phyloP scores from a whole-genome alignment of 1,140 invertebrate species.

The Diabrotica virgifera region DNA sequence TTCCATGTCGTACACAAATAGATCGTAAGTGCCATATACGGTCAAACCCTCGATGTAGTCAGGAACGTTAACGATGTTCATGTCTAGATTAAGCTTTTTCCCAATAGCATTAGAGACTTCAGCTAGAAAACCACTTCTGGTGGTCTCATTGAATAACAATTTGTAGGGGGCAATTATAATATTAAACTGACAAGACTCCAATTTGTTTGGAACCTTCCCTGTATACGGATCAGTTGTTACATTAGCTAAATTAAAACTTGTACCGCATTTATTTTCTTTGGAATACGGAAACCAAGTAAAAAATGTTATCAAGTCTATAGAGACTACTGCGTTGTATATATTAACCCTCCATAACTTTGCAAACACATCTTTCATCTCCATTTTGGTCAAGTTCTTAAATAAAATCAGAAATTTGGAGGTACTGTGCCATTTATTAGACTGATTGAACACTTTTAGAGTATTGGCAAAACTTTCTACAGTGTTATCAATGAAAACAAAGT shows the following conservation, averaged over 20 bases:
- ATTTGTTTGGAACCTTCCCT: background rate
- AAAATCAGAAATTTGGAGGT: background rate
- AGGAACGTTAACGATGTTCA: background rate
- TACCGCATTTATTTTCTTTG: background rate
- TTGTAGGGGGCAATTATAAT: background rate
- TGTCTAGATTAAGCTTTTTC: background rate
- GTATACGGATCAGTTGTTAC: background rate
- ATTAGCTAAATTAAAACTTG: background rate
- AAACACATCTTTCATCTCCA: background rate
- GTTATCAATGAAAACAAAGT: background rate
- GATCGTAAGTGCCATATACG: background rate
- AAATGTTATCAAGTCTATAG: background rate
- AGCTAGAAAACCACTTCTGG: background rate
- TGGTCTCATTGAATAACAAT: background rate
- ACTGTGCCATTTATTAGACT: background rate
- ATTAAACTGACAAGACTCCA: background rate
- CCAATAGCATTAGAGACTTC: background rate
- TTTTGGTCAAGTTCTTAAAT: background rate
- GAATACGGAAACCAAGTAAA: background rate
- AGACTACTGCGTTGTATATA: background rate
- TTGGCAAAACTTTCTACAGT: background rate
- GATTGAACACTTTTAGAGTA: background rate
- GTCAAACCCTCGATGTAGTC: background rate
- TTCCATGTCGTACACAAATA: background rate
- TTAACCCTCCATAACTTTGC: background rate